Evolutionary conservation across 1,140 invertebrate species (phyloP).

Genomic region (Harpegnathos saltator): DNA sequence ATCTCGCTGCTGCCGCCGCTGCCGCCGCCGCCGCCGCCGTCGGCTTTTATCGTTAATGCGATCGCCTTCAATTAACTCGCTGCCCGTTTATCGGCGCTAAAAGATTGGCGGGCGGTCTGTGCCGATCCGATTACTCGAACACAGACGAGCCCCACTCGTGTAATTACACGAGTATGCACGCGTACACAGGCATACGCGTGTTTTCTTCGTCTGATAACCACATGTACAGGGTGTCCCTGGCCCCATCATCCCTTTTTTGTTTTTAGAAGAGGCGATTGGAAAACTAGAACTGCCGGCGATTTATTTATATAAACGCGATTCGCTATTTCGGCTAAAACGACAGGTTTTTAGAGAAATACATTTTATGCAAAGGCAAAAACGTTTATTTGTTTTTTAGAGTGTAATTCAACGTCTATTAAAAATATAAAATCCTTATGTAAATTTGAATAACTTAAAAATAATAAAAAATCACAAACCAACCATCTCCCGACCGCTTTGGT

Average conservation of each 20-base stretch:
- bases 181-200: not conserved
- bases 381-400: no score
- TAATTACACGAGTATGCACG: constrained; percentile 26
- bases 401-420: no score
- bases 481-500: no score
- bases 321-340: no score
- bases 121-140: constrained; percentile 39
- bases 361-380: no score
- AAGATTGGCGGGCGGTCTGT: constrained; percentile 44
- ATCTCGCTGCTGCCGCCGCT: constrained; percentile 1
- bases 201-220: not conserved
- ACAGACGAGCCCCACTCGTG: not conserved
- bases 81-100: constrained; percentile 48
- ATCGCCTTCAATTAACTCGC: constrained; percentile 60
- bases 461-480: no score
- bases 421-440: no score
- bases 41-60: constrained; percentile 47
- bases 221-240: not conserved
- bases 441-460: no score
- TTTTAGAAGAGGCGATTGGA: no score
- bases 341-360: no score
- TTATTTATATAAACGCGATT: no score
- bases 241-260: not conserved
- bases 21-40: constrained; percentile 7
- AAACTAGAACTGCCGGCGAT: no score